A percentile compares a stretch with the other conserved stretches of the same genome.
These are phyloP conservation scores for Coryphaenoides rupestris DNA, from an alignment of 2,113 vertebrate species.

Conservation along the genomic window DNA sequence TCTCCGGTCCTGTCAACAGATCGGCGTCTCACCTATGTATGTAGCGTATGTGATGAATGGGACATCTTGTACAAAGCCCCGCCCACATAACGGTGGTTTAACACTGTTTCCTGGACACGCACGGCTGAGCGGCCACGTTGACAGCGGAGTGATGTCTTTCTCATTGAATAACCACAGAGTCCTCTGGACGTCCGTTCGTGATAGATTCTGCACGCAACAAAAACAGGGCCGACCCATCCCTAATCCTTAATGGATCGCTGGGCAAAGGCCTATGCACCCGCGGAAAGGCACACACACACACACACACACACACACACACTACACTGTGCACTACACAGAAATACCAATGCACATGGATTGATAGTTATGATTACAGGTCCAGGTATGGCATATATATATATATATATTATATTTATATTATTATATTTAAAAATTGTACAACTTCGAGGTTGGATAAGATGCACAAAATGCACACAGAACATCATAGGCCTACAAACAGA, in stretches of 20 bases:
- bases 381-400: no score
- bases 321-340: constrained; percentile 15
- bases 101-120: constrained; percentile 47
- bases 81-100: constrained; percentile 45
- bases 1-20: neutral
- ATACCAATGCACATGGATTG: no score
- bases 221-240: constrained; percentile 45
- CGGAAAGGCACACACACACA: neutral
- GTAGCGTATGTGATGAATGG: constrained; percentile 34
- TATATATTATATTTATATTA: no score
- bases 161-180: constrained; percentile 65
- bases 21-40: no score
- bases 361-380: no score
- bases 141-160: constrained; percentile 55
- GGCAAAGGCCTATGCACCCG: constrained; percentile 29
- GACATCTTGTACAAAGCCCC: constrained; percentile 22
- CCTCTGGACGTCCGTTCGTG: constrained; percentile 63
- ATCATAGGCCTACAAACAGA: constrained; percentile 2
- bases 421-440: no score
- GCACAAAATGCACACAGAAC: neutral
- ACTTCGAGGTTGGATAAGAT: no score
- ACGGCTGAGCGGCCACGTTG: constrained; percentile 39
- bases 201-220: constrained; percentile 59
- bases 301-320: constrained; percentile 10
- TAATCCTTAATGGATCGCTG: constrained; percentile 53